phyloP scores from a whole-genome alignment of 2,113 vertebrate genomes.

The Myotis yumanensis region DNA sequence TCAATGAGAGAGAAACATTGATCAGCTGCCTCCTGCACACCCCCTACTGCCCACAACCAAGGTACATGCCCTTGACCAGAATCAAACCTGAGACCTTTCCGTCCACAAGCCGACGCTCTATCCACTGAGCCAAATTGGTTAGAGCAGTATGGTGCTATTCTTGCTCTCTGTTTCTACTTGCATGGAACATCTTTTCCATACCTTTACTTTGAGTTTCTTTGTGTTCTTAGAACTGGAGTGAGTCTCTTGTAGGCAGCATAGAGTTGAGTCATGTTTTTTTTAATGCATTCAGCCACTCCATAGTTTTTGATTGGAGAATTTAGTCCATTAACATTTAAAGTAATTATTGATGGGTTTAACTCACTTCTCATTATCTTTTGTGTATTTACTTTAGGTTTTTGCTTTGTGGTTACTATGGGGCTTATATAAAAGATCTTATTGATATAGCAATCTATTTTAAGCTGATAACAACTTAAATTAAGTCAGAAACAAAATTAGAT shows the following conservation, averaged over 20 bases:
- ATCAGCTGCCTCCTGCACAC: no score
- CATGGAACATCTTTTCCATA: neutral
- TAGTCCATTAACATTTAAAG: neutral
- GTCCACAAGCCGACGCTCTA: no score
- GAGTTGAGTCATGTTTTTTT: neutral
- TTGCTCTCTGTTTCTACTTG: neutral
- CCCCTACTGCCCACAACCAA: no score
- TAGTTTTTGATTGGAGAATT: neutral
- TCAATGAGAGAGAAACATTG: no score
- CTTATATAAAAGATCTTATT: neutral
- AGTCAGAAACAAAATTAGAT: neutral
- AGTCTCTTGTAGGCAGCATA: neutral
- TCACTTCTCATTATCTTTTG: constrained; percentile 2
- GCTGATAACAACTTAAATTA: neutral
- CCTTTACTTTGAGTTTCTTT: neutral
- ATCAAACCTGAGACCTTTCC: no score
- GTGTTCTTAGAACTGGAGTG: neutral
- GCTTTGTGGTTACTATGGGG: neutral
- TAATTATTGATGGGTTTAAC: neutral
- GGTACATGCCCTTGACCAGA: no score
- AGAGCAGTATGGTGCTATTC: neutral
- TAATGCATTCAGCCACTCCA: neutral
- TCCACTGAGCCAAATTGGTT: no score
- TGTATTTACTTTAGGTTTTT: neutral
- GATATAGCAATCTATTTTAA: neutral